A percentile compares a stretch with the other conserved stretches of the same genome.
Evolutionary conservation across 2,888 invertebrate species (phyloP).

Genomic region (Pammene fasciana): DNA sequence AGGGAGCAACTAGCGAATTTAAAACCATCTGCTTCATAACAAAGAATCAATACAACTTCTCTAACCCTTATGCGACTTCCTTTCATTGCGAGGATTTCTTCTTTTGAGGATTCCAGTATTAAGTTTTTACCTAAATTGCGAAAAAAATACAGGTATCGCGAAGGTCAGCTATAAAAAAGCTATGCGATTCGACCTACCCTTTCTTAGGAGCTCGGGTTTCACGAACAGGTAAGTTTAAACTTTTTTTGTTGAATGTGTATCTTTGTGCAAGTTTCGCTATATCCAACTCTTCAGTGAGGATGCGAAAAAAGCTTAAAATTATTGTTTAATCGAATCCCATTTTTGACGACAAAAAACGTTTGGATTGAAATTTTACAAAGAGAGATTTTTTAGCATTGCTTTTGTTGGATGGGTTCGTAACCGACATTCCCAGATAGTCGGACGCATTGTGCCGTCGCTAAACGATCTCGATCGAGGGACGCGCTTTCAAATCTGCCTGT

Average conservation of each 20-base stretch:
- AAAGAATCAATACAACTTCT: conserved; percentile 63
- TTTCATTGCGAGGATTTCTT: conserved; percentile 61
- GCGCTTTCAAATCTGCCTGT: conserved; percentile 67
- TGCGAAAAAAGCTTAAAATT: conserved; percentile 66
- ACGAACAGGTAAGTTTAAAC: conserved; percentile 79
- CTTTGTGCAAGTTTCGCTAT: conserved; percentile 77
- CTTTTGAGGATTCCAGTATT: conserved; percentile 61
- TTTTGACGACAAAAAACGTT: conserved; percentile 69
- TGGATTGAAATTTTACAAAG: conserved; percentile 67
- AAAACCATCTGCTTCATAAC: conserved; percentile 69
- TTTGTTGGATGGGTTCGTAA: conserved; percentile 74
- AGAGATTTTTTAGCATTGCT: conserved; percentile 74
- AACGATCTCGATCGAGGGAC: conserved; percentile 68
- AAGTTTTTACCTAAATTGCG: conserved; percentile 60
- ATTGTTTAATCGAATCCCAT: conserved; percentile 75
- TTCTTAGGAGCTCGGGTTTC: conserved; percentile 80
- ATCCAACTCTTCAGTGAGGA: conserved; percentile 74
- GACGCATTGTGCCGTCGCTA: conserved; percentile 71
- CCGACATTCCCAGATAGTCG: conserved; percentile 81
- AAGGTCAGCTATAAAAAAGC: conserved; percentile 64
- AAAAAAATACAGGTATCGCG: conserved; percentile 70
- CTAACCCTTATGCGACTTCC: conserved; percentile 79
- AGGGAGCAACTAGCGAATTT: conserved; percentile 69
- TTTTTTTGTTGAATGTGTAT: conserved; percentile 70
- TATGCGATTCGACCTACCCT: conserved; percentile 75